Evolutionary conservation across 2,113 vertebrate genomes (phyloP).

Genomic region (Labeo catla): DNA sequence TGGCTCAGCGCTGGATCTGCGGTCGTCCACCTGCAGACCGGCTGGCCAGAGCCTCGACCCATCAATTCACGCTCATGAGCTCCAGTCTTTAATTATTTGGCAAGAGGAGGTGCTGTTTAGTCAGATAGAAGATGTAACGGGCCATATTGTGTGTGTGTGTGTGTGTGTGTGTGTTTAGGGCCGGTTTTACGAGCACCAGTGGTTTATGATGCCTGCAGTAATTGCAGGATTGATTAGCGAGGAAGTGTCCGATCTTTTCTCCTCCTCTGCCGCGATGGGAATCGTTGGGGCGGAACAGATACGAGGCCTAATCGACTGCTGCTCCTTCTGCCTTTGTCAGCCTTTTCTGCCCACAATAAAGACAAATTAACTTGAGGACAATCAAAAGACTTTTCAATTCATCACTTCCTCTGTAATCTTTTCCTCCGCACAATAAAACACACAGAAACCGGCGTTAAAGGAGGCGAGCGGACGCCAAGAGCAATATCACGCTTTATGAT

Average conservation of each 20-base stretch:
- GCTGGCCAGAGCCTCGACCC: not conserved
- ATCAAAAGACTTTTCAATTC: constrained; percentile 67
- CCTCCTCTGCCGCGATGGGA: constrained; percentile 55
- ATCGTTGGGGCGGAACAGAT: constrained; percentile 61
- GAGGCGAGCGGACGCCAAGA: not conserved
- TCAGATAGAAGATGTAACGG: not conserved
- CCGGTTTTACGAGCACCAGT: constrained; percentile 50
- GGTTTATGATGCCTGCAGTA: constrained; percentile 73
- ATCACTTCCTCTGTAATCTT: constrained; percentile 63
- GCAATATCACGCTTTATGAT: constrained; percentile 30
- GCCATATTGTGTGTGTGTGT: constrained; percentile 9
- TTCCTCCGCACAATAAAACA: constrained; percentile 58
- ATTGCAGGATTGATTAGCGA: constrained; percentile 76
- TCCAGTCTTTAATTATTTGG: not conserved
- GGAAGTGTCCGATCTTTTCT: constrained; percentile 62
- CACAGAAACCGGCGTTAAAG: constrained; percentile 30
- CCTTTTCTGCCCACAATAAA: constrained; percentile 73
- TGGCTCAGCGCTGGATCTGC: not conserved
- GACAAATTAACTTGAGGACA: constrained; percentile 69
- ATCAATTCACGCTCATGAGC: not conserved
- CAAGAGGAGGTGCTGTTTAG: constrained; percentile 30
- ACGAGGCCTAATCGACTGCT: constrained; percentile 68
- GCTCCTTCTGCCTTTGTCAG: constrained; percentile 56
- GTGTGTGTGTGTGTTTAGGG: constrained; percentile 9
- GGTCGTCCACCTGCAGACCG: not conserved